phyloP scores from a whole-genome alignment of 1,140 invertebrate genomes.

The Penaeus chinensis region DNA sequence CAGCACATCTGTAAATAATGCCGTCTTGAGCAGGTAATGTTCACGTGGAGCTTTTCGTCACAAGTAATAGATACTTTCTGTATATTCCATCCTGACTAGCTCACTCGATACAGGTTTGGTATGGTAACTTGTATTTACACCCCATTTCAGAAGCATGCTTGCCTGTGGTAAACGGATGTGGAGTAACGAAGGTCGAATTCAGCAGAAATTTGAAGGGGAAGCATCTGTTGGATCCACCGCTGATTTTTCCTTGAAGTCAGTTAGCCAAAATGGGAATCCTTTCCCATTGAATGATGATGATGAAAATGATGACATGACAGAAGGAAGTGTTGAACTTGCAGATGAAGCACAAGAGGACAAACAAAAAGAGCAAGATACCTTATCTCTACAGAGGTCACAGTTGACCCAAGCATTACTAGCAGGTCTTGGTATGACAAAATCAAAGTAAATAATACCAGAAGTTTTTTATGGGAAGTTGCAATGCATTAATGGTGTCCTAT shows the following conservation, averaged over 20 bases:
- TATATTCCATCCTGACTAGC: too few relatives aligned
- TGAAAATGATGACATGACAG: conserved; percentile 46
- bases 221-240: background rate
- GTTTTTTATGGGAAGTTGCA: too few relatives aligned
- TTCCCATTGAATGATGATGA: conserved; percentile 21
- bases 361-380: conserved; percentile 8
- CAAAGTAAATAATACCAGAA: background rate
- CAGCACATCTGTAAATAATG: conserved; percentile 31
- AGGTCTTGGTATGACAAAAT: conserved; percentile 44
- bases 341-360: conserved; percentile 49
- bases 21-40: conserved; percentile 8
- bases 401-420: conserved; percentile 45
- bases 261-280: background rate
- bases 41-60: background rate
- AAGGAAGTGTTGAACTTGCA: conserved; percentile 48
- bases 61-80: background rate
- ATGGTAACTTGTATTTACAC: background rate
- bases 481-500: too few relatives aligned
- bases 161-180: conserved; percentile 27
- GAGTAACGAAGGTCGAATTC: conserved; percentile 40
- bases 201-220: conserved; percentile 38
- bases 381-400: conserved; percentile 11
- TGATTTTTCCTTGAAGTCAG: conserved; percentile 14
- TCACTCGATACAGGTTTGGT: background rate
- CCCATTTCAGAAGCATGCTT: conserved; percentile 29